Percentiles rank a stretch among this genome's conserved stretches.
Evolutionary conservation across 2,797 vertebrate species (phyloP).

Genomic region (Valencia hispanica): DNA sequence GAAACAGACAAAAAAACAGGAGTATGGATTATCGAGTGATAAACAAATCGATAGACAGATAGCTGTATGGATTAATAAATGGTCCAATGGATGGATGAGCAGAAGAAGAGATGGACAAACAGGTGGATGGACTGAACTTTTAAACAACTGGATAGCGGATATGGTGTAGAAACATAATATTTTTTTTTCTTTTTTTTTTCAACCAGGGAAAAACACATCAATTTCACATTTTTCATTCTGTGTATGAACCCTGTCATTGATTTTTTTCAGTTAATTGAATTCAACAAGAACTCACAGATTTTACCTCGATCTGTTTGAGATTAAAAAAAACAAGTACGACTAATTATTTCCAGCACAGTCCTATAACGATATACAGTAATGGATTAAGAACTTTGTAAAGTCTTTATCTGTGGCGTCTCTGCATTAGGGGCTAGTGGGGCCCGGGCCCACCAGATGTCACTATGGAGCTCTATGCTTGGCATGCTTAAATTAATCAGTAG

Average conservation of each 20-base stretch:
- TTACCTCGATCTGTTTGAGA: background rate
- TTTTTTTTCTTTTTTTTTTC: background rate
- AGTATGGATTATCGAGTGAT: too few relatives aligned
- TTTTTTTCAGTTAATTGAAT: background rate
- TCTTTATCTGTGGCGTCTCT: too few relatives aligned
- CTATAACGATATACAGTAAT: background rate
- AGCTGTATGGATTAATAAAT: background rate
- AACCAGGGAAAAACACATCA: background rate
- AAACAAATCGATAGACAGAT: too few relatives aligned
- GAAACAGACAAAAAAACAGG: too few relatives aligned
- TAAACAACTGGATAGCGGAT: background rate
- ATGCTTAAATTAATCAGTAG: too few relatives aligned
- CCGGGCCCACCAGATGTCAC: too few relatives aligned
- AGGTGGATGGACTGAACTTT: background rate
- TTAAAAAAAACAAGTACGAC: background rate
- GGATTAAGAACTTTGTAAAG: background rate
- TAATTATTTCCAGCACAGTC: background rate
- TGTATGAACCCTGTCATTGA: background rate
- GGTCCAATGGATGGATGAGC: background rate
- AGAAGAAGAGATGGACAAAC: background rate
- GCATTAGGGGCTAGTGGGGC: too few relatives aligned
- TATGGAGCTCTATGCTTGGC: too few relatives aligned
- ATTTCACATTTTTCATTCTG: background rate
- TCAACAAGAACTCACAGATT: background rate
- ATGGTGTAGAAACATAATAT: background rate